A percentile compares a stretch with the other conserved stretches of the same genome.
phyloP scores from a whole-genome alignment of 2,888 invertebrate genomes.

The Sycophila texana region DNA sequence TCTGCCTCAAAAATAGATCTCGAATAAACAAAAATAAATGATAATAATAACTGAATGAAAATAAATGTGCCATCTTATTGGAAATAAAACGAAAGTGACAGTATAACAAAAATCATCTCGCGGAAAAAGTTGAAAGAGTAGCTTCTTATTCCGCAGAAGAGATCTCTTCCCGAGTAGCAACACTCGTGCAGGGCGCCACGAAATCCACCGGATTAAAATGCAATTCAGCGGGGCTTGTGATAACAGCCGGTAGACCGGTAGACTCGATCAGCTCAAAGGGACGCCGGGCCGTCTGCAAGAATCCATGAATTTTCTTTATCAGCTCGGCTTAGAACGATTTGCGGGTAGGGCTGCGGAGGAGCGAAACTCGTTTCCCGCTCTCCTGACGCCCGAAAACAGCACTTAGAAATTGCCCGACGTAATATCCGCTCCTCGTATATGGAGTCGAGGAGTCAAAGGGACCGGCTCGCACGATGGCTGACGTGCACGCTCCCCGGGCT shows the following conservation, averaged over 20 bases:
- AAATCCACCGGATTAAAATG: conserved; percentile 5
- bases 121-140: no score
- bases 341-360: background rate
- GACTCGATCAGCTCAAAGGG: conserved; percentile 12
- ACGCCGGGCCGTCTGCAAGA: background rate
- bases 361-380: conserved; percentile 5
- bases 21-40: no score
- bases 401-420: conserved; percentile 30
- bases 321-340: conserved; percentile 20
- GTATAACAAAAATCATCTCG: no score
- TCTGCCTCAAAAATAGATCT: no score
- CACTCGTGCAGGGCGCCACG: background rate
- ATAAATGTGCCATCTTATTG: no score
- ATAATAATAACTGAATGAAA: no score
- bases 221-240: conserved; percentile 18
- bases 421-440: conserved; percentile 21
- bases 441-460: conserved; percentile 9
- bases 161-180: background rate
- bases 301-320: conserved; percentile 33
- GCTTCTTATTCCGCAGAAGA: no score
- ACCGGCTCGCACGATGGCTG: background rate
- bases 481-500: background rate
- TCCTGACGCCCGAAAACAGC: conserved; percentile 22
- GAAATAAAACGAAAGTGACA: no score
- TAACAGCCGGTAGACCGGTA: background rate